Conservation (phyloP, 1,140 invertebrate species). For the Plodia interpunctella region DNA sequence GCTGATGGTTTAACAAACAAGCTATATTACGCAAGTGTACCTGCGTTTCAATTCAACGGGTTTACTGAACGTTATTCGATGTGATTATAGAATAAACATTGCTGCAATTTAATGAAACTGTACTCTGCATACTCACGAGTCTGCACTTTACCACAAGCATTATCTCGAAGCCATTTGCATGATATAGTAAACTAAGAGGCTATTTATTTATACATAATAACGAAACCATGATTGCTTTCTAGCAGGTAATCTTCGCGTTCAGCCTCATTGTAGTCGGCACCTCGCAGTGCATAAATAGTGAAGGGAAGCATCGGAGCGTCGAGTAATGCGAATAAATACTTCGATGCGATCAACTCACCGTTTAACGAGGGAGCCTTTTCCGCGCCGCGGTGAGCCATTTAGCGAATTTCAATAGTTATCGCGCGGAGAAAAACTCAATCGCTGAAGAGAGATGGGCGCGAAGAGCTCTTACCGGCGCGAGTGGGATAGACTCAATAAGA, state of each 20-base stretch:
- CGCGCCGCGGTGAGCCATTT: constrained; percentile 71
- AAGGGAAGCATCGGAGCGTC: constrained; percentile 43
- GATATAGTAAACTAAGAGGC: constrained; percentile 36
- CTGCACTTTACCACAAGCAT: constrained; percentile 1
- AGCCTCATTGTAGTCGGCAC: constrained; percentile 29
- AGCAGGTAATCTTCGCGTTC: constrained; percentile 32
- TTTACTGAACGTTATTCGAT: no score
- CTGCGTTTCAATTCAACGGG: neutral
- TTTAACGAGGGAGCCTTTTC: constrained; percentile 72
- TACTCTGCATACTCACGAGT: neutral
- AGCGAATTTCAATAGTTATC: constrained; percentile 77
- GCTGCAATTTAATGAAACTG: neutral
- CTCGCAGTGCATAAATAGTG: constrained; percentile 56
- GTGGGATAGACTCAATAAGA: constrained; percentile 55
- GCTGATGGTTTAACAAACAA: constrained; percentile 4
- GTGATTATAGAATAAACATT: constrained; percentile 1
- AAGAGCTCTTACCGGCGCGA: constrained; percentile 33
- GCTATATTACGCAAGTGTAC: neutral
- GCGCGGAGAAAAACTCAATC: constrained; percentile 68
- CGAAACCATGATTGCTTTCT: constrained; percentile 41
- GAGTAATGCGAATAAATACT: constrained; percentile 67
- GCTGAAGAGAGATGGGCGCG: constrained; percentile 42
- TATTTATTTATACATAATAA: constrained; percentile 42
- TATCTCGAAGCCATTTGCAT: constrained; percentile 22
- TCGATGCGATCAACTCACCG: constrained; percentile 66